Evolutionary conservation across 2,797 vertebrate genomes (phyloP), one percentile per base, ranked within the genome.

Genomic region (Tenualosa thibaudeaui): DNA sequence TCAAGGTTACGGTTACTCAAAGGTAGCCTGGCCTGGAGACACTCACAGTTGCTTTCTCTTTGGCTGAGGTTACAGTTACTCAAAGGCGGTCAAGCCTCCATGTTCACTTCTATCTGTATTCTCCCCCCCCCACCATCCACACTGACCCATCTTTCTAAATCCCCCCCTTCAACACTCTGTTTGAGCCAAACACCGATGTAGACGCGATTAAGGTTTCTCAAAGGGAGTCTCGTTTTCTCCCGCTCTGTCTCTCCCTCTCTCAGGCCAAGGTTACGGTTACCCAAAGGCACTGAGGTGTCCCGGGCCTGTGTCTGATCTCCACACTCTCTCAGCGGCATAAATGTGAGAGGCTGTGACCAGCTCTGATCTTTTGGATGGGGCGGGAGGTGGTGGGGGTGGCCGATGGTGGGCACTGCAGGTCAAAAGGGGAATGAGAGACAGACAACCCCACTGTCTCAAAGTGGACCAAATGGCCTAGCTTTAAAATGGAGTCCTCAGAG

Each of bases 261-360:
- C 24, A 15, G 84, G 71, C 40, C 84, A 83, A 62, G 84, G 81
- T 87, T 87, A 83, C 81, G 84, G 75, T 89, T 87, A 88, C 87
- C 83, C 65, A 26, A 85, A 78, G 71, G 71, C 71, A 78, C 71
- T 78, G 71, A 43, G 85, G 58, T 50, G 89, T 86, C 87, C 86
- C 88, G 86, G 85, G 84, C 88, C 85, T 40, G 81, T 84, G 88
- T 90, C 84, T 84, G 86, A 83, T 81, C 83, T 51, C 51, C n/a
- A 26, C n/a, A 26, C 88, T 62, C 60, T 83, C 83, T 84, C 68
- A 46, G 7, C 19, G 65, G 58, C 68, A 86, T 91, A 87, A 85
- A 91, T 86, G 86, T 87, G 91, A 91, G 88, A 91, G 88, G 88
- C 91, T 89, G 89, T 84, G 90, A 90, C 90, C 91, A 83, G 83